These are phyloP conservation scores for Dicranocentrus wangi DNA, from an alignment of 2,888 invertebrate species.

Conservation along the genomic window DNA sequence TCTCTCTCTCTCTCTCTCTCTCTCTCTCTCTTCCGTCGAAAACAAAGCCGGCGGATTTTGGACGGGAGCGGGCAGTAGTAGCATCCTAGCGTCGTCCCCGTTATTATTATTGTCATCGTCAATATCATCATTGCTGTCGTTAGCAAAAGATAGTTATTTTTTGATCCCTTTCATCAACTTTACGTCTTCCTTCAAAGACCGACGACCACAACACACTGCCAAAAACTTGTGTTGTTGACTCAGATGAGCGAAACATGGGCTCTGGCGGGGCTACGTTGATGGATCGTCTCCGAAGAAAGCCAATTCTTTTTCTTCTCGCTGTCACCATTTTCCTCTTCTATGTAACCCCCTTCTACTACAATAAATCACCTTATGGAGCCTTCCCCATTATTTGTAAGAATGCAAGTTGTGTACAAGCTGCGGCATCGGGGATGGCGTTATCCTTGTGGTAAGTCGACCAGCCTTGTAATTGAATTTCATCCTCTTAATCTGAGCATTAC, in stretches of 20 bases:
- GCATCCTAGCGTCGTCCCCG: no score
- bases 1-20: no score
- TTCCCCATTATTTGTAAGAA: constrained; percentile 59
- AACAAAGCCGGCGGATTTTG: no score
- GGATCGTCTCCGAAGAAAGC: constrained; percentile 59
- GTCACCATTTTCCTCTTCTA: constrained; percentile 61
- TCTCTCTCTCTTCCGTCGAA: no score
- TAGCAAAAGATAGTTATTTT: no score
- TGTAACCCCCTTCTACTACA: constrained; percentile 61
- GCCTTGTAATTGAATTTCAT: not conserved
- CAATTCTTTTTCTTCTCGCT: constrained; percentile 58
- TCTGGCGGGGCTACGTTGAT: constrained; percentile 31
- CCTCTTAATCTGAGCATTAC: not conserved
- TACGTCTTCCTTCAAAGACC: no score
- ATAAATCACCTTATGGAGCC: constrained; percentile 42
- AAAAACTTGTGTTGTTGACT: no score
- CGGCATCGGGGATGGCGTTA: constrained; percentile 39
- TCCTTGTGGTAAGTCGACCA: constrained; percentile 45
- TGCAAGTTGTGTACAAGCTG: constrained; percentile 58
- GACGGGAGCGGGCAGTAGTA: no score
- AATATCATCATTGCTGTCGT: no score
- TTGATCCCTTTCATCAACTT: no score
- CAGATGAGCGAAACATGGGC: constrained; percentile 17
- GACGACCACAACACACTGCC: no score
- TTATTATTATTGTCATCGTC: no score